Percentiles rank a stretch among this genome's conserved stretches.
These are phyloP conservation scores for Melanotaenia trifasciata DNA, from an alignment of 2,797 vertebrate species.

Conservation along the genomic window DNA sequence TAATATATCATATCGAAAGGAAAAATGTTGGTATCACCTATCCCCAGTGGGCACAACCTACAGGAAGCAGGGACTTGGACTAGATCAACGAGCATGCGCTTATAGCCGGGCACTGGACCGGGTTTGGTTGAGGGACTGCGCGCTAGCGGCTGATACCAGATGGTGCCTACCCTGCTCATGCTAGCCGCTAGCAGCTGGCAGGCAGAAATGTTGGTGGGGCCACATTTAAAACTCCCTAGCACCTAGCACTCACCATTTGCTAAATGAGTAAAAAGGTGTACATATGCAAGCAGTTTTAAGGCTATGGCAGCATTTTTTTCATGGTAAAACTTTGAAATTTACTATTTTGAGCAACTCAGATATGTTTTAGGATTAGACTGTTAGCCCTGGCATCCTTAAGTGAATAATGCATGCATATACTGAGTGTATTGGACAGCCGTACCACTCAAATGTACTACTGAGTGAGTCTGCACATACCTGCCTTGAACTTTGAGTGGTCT, in stretches of 20 bases:
- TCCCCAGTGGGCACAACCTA: neutral
- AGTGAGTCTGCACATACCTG: conserved; percentile 37
- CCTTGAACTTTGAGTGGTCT: conserved; percentile 23
- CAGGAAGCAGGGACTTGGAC: neutral
- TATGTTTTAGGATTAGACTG: conserved; percentile 2
- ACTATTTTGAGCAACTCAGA: neutral
- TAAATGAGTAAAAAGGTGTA: neutral
- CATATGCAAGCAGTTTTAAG: neutral
- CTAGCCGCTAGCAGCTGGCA: neutral
- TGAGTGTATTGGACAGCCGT: conserved; percentile 58
- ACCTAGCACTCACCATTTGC: neutral
- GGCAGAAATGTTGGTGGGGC: neutral
- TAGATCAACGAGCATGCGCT: neutral
- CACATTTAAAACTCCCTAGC: neutral
- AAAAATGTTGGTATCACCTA: neutral
- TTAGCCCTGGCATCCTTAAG: conserved; percentile 53
- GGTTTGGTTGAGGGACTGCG: neutral
- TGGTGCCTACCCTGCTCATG: neutral
- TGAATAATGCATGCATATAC: conserved; percentile 80
- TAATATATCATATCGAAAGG: no score
- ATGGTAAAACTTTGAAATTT: neutral
- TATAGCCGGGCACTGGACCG: neutral
- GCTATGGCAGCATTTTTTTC: neutral
- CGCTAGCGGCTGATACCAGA: neutral
- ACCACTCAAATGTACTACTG: conserved; percentile 41